Percentiles rank a stretch among this genome's conserved stretches.
phyloP scores from a whole-genome alignment of 2,888 invertebrate genomes.

The Lasioglossum oenotherae region DNA sequence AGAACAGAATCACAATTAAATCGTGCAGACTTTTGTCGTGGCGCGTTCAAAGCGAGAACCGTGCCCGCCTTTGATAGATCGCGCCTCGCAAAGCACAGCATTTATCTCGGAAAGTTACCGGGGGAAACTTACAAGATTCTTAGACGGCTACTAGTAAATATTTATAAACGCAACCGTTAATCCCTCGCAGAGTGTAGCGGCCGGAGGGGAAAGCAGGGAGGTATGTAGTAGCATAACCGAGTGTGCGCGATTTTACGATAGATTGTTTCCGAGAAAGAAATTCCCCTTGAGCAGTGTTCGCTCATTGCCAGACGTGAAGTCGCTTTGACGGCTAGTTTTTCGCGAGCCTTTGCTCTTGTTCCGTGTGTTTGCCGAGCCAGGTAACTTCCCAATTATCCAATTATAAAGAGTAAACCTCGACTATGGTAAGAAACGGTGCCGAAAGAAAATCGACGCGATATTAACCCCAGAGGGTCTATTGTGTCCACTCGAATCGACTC shows the following conservation, averaged over 20 bases:
- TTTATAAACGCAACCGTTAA: background rate
- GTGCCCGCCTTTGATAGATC: background rate
- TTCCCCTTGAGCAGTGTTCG: background rate
- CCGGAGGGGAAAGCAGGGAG: background rate
- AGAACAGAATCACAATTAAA: background rate
- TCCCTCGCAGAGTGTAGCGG: background rate
- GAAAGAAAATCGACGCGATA: conserved; percentile 1
- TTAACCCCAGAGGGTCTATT: background rate
- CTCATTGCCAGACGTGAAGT: background rate
- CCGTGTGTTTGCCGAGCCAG: background rate
- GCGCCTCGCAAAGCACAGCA: background rate
- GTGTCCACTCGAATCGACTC: no score
- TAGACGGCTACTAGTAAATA: background rate
- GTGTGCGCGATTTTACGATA: conserved; percentile 4
- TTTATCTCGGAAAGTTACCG: background rate
- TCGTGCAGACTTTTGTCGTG: background rate
- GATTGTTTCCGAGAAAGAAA: background rate
- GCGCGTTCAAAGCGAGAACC: background rate
- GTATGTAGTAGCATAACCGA: background rate
- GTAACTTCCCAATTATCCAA: background rate
- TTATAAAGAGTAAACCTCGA: background rate
- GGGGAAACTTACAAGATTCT: background rate
- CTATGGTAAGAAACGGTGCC: background rate
- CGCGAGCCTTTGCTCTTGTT: background rate
- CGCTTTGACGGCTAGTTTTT: conserved; percentile 1